Evolutionary conservation across 2,888 invertebrate genomes (phyloP).

Genomic region (Spodoptera littoralis): DNA sequence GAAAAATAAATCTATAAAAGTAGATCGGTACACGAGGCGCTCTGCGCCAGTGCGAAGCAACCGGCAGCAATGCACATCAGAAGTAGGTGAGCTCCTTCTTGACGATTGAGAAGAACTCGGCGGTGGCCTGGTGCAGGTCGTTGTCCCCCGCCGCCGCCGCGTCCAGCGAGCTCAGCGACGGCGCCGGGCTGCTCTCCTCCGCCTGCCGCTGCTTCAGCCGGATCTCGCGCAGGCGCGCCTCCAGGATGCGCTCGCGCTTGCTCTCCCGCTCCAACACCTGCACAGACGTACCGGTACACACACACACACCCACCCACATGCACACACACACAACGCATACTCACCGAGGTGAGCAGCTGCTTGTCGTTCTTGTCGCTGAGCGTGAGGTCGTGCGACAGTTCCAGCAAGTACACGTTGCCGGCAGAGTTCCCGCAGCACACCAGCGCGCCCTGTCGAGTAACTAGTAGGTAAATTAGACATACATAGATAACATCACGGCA

Average conservation of each 20-base stretch:
- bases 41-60: too few relatives aligned
- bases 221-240: slow-evolving; percentile 95
- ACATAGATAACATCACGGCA: too few relatives aligned
- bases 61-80: too few relatives aligned
- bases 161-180: slow-evolving; percentile 63
- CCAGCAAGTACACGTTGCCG: too few relatives aligned
- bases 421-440: too few relatives aligned
- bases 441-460: background rate
- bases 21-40: too few relatives aligned
- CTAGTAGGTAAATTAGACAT: too few relatives aligned
- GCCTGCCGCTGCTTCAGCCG: slow-evolving; percentile 87
- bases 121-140: slow-evolving; percentile 63
- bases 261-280: slow-evolving; percentile 96
- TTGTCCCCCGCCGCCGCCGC: slow-evolving; percentile 64
- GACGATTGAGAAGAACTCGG: slow-evolving; percentile 56
- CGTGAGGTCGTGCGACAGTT: too few relatives aligned
- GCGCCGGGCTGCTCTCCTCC: slow-evolving; percentile 63
- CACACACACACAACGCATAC: background rate
- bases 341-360: too few relatives aligned
- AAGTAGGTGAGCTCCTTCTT: slow-evolving; percentile 61
- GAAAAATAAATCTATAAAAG: too few relatives aligned
- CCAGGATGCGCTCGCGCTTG: slow-evolving; percentile 96
- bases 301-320: background rate
- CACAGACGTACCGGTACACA: too few relatives aligned
- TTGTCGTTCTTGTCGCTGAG: too few relatives aligned